phyloP scores from a whole-genome alignment of 2,888 invertebrate genomes.

The Zygothrica quintamaculata region DNA sequence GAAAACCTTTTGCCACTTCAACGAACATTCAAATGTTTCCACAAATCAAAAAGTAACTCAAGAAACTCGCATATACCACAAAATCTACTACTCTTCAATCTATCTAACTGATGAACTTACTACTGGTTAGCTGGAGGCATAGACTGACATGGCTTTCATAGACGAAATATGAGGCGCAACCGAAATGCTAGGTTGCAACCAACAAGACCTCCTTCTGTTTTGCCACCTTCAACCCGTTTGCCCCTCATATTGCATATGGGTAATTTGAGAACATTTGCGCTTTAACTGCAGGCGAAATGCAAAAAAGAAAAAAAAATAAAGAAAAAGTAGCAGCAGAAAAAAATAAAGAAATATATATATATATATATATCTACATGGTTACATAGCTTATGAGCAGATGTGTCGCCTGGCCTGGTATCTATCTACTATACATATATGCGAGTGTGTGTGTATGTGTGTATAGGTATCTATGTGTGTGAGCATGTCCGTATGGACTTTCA shows the following conservation, averaged over 20 bases:
- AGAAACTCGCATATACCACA: conserved; percentile 60
- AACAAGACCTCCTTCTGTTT: conserved; percentile 42
- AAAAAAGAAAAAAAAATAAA: conserved; percentile 50
- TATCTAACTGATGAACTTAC: not conserved
- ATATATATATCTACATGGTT: conserved; percentile 34
- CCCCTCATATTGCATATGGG: conserved; percentile 63
- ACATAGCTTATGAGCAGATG: conserved; percentile 61
- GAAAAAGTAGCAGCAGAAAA: conserved; percentile 48
- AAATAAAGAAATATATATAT: conserved; percentile 44
- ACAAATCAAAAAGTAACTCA: conserved; percentile 20
- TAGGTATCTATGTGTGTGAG: no score
- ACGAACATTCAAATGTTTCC: conserved; percentile 39
- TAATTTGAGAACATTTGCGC: conserved; percentile 82
- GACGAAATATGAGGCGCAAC: conserved; percentile 77
- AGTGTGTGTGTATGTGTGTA: conserved; percentile 16
- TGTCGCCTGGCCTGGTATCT: conserved; percentile 63
- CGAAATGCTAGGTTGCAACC: conserved; percentile 58
- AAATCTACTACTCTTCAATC: conserved; percentile 39
- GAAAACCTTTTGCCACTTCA: no score
- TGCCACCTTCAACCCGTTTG: not conserved
- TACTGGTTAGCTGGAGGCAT: conserved; percentile 40
- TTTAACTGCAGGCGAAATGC: conserved; percentile 68
- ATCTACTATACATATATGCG: conserved; percentile 8
- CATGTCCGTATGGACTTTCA: conserved; percentile 69
- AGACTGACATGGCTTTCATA: conserved; percentile 61